These are phyloP conservation scores for Apis laboriosa DNA, from an alignment of 1,140 invertebrate genomes.

Conservation along the genomic window DNA sequence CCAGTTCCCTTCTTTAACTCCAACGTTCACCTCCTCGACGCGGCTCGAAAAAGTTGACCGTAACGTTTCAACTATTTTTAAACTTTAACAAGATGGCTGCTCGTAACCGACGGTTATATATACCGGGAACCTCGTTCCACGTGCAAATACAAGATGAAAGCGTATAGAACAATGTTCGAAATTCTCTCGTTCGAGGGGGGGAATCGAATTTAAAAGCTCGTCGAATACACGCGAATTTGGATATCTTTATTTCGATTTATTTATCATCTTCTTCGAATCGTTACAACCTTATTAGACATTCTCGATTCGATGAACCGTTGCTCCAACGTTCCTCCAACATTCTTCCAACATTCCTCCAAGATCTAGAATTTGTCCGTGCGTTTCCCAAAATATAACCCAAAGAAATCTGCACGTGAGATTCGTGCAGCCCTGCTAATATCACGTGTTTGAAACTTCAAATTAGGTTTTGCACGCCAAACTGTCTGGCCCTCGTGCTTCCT, in stretches of 20 bases:
- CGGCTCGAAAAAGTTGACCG: constrained; percentile 12
- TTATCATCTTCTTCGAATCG: no score
- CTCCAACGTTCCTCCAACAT: no score
- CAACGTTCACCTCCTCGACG: constrained; percentile 7
- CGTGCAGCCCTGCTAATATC: constrained; percentile 41
- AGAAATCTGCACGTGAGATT: constrained; percentile 46
- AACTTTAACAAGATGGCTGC: neutral
- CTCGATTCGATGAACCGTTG: constrained; percentile 59
- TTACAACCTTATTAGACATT: constrained; percentile 71
- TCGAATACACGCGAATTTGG: no score
- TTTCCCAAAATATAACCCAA: constrained; percentile 6
- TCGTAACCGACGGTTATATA: no score
- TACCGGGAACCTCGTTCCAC: no score
- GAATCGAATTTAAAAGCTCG: no score
- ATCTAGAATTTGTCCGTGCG: constrained; percentile 49
- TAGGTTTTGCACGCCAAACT: constrained; percentile 44
- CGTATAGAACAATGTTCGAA: no score
- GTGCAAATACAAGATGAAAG: no score
- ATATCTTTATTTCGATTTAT: no score
- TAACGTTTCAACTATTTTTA: neutral
- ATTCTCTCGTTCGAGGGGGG: no score
- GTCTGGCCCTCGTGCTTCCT: neutral
- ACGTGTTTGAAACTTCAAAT: constrained; percentile 27
- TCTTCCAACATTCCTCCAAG: neutral
- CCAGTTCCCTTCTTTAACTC: constrained; percentile 7